Conservation (phyloP, 1,140 invertebrate genomes). For the Microvelia longipes region DNA sequence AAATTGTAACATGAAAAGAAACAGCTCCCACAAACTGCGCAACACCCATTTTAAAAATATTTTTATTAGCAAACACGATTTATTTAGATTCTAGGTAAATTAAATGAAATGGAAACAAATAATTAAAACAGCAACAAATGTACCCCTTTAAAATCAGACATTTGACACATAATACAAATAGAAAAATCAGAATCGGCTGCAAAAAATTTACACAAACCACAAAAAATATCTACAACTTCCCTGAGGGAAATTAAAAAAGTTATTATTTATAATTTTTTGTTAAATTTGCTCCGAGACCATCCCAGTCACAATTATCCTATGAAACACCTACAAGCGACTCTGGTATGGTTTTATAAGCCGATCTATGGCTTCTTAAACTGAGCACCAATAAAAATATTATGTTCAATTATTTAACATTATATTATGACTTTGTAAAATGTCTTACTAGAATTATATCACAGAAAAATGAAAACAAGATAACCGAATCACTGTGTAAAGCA, state of each 20-base stretch:
- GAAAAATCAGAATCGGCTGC: constrained; percentile 14
- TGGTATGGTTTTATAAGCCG: constrained; percentile 11
- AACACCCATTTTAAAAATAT: constrained; percentile 11
- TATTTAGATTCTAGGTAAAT: background rate
- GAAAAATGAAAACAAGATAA: constrained; percentile 24
- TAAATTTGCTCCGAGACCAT: constrained; percentile 11
- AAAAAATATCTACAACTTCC: constrained; percentile 13
- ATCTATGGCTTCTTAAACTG: constrained; percentile 17
- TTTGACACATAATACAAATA: constrained; percentile 13
- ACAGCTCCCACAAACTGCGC: constrained; percentile 12
- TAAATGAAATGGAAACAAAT: background rate
- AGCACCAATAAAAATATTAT: constrained; percentile 23
- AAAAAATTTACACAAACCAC: constrained; percentile 14
- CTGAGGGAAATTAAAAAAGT: constrained; percentile 14
- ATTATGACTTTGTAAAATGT: background rate
- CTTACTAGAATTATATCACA: constrained; percentile 23
- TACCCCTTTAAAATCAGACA: constrained; percentile 20
- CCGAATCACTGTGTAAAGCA: constrained; percentile 26
- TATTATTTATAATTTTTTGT: constrained; percentile 13
- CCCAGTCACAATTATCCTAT: constrained; percentile 11
- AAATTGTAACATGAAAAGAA: constrained; percentile 16
- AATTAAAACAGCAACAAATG: constrained; percentile 22
- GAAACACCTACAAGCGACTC: constrained; percentile 15
- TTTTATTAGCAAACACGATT: constrained; percentile 7
- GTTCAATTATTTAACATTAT: background rate